Base-by-base conservation (phyloP, 1,140 invertebrate species). In the Formica exsecta region DNA sequence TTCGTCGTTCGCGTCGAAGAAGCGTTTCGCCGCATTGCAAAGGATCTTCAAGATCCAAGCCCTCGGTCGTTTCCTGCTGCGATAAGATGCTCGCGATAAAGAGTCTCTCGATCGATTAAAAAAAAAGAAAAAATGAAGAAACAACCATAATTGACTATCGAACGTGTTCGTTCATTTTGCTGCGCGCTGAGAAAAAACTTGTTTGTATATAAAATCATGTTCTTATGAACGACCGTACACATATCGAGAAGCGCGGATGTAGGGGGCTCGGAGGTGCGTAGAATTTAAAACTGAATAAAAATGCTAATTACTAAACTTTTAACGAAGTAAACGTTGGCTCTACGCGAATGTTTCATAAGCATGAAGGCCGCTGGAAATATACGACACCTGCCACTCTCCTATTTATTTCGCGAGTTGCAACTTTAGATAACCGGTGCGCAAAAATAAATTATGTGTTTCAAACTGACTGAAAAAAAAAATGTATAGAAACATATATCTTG, bases 201-300 rank as follows among this genome's bases (percentile, higher is more conserved):
- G n/a, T 5, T 29, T n/a, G 66, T 19, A 22, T 83, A 57, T 38
- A 29, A 61, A 75, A 16, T 32, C 7, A 48, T 32, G 48, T 38
- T 86, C 76, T 86, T 86, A 77, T 66, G 62, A 32, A 57, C 62
- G 83, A 16, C n/a, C n/a, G 64, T 79, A 48, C 7, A 48, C 13
- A 41, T 54, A 80, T 77, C 61, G 64, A 77, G 84, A 22, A 6
- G 32, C 44, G n/a, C 44, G 44, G 29, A 64, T 51, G 1, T 19
- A 32, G 32, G 48, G 4, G 13, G 13, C 25, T 73, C 66, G 8
- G n/a, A 16, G 29, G 11, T 38, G 68, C 22, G 71, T 38, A 38
- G 81, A 87, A 57, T 88, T 88, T 62, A 16, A 65, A 71, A 86
- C 32, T 70, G 85, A 86, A 73, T 86, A 75, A 89, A 88, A 88